A percentile compares a stretch with the other conserved stretches of the same genome.
Conservation (phyloP, 2,888 invertebrate species). For the Hedychridium roseum region DNA sequence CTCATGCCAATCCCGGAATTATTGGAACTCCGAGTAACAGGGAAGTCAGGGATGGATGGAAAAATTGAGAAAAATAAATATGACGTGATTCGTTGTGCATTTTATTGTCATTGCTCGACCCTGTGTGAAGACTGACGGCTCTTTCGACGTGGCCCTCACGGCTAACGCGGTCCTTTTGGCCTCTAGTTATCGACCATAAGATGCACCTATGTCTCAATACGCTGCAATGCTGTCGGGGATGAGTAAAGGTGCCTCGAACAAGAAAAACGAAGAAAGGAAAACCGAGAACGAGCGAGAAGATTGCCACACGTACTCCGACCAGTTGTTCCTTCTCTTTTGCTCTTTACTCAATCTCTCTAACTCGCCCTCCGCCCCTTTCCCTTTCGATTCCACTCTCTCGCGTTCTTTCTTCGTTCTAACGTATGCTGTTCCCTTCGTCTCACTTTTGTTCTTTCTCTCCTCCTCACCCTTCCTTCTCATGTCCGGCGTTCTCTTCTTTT, state of each 20-base stretch:
- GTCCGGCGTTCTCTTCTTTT: constrained; percentile 16
- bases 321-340: too few relatives aligned
- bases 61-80: too few relatives aligned
- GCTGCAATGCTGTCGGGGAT: constrained; percentile 15
- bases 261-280: constrained; percentile 36
- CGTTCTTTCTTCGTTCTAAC: too few relatives aligned
- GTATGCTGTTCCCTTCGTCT: constrained; percentile 44
- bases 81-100: too few relatives aligned
- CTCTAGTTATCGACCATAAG: constrained; percentile 48
- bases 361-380: too few relatives aligned
- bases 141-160: constrained; percentile 30
- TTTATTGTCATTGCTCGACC: constrained; percentile 41
- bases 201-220: constrained; percentile 56
- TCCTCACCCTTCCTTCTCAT: constrained; percentile 8
- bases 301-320: too few relatives aligned
- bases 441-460: constrained; percentile 24
- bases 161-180: constrained; percentile 22
- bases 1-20: too few relatives aligned
- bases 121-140: constrained; percentile 47
- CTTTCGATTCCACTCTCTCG: too few relatives aligned
- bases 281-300: constrained; percentile 40
- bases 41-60: too few relatives aligned
- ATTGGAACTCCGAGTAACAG: too few relatives aligned
- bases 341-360: too few relatives aligned
- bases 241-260: constrained; percentile 40